A percentile compares a stretch with the other conserved stretches of the same genome.
phyloP scores from a whole-genome alignment of 64 coral and sea anemone genomes.

The Dendrophyllia cribrosa region DNA sequence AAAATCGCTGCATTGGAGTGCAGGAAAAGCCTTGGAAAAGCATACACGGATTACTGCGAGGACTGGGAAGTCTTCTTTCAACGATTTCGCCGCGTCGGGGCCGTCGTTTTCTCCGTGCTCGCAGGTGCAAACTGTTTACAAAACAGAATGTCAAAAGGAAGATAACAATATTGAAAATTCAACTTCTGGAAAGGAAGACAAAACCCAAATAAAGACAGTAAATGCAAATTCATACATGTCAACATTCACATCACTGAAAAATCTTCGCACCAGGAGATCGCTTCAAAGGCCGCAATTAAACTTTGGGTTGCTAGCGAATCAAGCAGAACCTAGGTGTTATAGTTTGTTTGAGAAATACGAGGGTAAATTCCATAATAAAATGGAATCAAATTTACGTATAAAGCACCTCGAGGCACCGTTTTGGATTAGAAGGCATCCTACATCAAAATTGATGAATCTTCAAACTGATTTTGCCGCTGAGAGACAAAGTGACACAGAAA shows the following conservation, averaged over 20 bases:
- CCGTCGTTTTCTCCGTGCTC: neutral
- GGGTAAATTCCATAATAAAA: neutral
- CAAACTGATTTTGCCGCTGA: no score
- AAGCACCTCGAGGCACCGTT: neutral
- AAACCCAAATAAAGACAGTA: neutral
- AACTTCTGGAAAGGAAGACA: neutral
- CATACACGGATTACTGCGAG: neutral
- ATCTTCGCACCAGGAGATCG: no score
- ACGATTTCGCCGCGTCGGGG: neutral
- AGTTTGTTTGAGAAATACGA: neutral
- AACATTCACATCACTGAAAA: neutral
- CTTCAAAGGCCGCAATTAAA: neutral
- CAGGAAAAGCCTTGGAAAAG: neutral
- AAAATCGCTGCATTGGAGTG: neutral
- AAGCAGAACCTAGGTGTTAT: neutral
- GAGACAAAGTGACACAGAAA: neutral
- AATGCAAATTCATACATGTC: neutral
- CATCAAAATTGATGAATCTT: neutral
- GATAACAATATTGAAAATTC: neutral
- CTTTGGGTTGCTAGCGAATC: neutral
- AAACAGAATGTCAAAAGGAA: neutral
- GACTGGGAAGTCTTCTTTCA: neutral
- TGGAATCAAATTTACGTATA: neutral
- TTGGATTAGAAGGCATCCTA: neutral
- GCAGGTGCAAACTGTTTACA: constrained; percentile 10